Base-by-base conservation (phyloP, 92 coral and sea anemone species). In the Meandrina meandrites region DNA sequence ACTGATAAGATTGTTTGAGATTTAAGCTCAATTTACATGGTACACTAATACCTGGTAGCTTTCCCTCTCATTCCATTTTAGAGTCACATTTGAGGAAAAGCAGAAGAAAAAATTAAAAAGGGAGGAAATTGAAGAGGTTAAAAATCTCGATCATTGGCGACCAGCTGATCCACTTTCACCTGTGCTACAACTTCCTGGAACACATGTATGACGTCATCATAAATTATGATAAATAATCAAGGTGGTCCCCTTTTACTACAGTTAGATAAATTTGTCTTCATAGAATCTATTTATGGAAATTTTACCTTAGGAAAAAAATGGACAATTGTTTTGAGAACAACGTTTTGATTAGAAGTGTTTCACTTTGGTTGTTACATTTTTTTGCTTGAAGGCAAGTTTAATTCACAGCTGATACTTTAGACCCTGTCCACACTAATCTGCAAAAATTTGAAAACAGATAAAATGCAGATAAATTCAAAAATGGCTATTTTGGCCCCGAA, bases 101-200 rank as follows among this genome's bases (percentile, higher is more conserved):
- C 94, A 93, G 71, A 89, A 76, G 60, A 56, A 48, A 51, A 86
- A 87, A 76, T 64, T 89, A 56, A 97, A 89, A 69, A 79, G n/a
- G 18, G 80, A 83, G n/a, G 99, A 95, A 88, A 91, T 97, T 27
- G 81, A 62, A n/a, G 97, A 97, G 78, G 98, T 97, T 17, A 81
- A 88, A 64, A 86, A 92, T 31, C 85, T 97, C 27, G 98, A 95
- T 86, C 48, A 82, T 8, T 97, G 99, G 99, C 91, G 58, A 80
- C 99, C 99, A 50, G 96, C 99, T 58, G 92, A 94, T 37, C 79
- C 81, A 21, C 90, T 97, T 9, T 82, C 86, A 5, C 87, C 98
- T 24, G 81, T 80, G 30, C 58, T 94, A 13, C 95, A 94, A 17
- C 90, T 93, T 7, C 93, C 94, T 2, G 93, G 90, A 64, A 45